Conservation (phyloP, 2,113 vertebrate genomes). For the Neotragus moschatus region DNA sequence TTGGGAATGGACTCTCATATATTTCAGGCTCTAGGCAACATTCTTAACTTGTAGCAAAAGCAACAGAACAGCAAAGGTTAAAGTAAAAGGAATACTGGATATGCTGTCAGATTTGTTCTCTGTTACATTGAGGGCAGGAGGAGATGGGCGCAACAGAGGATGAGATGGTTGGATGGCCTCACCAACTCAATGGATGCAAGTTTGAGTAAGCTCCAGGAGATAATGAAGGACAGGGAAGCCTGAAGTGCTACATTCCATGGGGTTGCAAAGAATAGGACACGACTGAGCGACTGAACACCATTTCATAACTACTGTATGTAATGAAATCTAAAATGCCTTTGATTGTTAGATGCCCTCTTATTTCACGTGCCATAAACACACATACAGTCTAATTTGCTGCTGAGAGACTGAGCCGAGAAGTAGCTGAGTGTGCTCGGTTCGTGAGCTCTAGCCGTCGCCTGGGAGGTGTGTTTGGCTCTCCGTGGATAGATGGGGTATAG, state of each 20-base stretch:
- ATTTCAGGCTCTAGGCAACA: background rate
- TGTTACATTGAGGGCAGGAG: background rate
- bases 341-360: background rate
- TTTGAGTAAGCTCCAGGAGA: background rate
- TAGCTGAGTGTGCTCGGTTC: accelerated
- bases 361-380: background rate
- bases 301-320: background rate
- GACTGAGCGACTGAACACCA: background rate
- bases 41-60: background rate
- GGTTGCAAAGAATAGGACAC: background rate
- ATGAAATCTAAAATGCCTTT: background rate
- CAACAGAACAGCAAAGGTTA: background rate
- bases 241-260: background rate
- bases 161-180: background rate
- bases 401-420: background rate
- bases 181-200: background rate
- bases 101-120: background rate
- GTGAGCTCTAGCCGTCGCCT: background rate
- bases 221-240: background rate
- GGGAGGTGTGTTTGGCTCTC: background rate
- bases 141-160: background rate
- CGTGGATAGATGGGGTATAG: background rate
- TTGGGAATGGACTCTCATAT: background rate
- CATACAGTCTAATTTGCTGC: background rate
- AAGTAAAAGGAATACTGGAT: background rate